phyloP scores from a whole-genome alignment of 2,797 vertebrate genomes.

The Stomatorhinus walkeri region DNA sequence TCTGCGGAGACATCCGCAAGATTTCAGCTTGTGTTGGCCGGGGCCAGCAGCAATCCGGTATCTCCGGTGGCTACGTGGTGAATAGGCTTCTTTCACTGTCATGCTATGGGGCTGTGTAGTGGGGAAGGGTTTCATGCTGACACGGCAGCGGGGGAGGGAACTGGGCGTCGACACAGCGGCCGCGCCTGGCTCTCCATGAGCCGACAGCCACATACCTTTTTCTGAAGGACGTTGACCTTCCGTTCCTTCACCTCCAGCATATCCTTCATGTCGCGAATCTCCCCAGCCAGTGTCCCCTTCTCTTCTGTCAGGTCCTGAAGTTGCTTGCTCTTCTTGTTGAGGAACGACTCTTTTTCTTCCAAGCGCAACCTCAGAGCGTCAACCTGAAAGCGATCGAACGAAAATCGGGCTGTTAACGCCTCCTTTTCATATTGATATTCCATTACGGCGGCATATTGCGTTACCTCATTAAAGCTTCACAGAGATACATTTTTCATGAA shows the following conservation, averaged over 20 bases:
- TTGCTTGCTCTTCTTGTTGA: constrained; percentile 98
- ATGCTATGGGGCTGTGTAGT: not conserved
- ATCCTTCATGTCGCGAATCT: constrained; percentile 98
- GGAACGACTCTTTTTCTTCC: constrained; percentile 96
- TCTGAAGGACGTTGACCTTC: constrained; percentile 97
- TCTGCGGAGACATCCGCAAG: not conserved
- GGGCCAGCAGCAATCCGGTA: not conserved
- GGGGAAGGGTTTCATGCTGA: not conserved
- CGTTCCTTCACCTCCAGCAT: constrained; percentile 99
- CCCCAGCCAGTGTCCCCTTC: constrained; percentile 91
- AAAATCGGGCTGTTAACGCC: not conserved
- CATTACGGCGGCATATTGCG: not conserved
- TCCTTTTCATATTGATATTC: not conserved
- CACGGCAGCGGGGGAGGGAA: not conserved
- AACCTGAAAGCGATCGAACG: constrained; percentile 60
- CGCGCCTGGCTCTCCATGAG: not conserved
- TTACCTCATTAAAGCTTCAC: constrained; percentile 6
- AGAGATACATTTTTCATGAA: constrained; percentile 16
- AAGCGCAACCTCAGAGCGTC: constrained; percentile 89
- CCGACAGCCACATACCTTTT: constrained; percentile 72
- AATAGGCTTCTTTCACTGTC: constrained; percentile 9
- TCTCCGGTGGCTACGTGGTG: not conserved
- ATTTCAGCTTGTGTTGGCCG: constrained; percentile 14
- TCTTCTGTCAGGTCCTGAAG: constrained; percentile 97
- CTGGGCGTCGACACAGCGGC: not conserved